A percentile compares a stretch with the other conserved stretches of the same genome.
Evolutionary conservation across 2,888 invertebrate genomes (phyloP).

Genomic region (Galerucella nymphaeae): DNA sequence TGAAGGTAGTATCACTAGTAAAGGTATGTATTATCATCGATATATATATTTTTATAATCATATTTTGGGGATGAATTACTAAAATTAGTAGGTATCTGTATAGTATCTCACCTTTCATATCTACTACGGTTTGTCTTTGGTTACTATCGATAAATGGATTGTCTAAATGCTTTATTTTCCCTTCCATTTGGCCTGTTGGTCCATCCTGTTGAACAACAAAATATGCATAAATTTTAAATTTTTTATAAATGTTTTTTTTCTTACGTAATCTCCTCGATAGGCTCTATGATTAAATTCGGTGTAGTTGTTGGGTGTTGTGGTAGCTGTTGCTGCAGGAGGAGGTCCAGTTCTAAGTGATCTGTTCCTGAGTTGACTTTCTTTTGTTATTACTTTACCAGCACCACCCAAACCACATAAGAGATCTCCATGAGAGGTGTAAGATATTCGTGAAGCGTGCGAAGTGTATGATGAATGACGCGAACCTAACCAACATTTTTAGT

Average conservation of each 20-base stretch:
- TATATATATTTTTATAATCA: too few species aligned
- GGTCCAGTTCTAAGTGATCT: slow-evolving; percentile 78
- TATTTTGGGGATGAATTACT: background rate
- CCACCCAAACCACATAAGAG: slow-evolving; percentile 78
- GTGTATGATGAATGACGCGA: slow-evolving; percentile 96
- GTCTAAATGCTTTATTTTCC: slow-evolving; percentile 86
- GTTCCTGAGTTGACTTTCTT: slow-evolving; percentile 84
- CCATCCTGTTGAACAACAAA: slow-evolving; percentile 71
- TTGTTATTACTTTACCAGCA: slow-evolving; percentile 77
- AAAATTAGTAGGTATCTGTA: background rate
- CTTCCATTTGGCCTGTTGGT: slow-evolving; percentile 81
- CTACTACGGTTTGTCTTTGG: slow-evolving; percentile 89
- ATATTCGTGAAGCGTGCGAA: slow-evolving; percentile 92
- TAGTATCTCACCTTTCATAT: slow-evolving; percentile 76
- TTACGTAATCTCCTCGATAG: slow-evolving; percentile 79
- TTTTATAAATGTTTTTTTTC: slow-evolving; percentile 53
- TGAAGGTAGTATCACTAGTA: too few species aligned
- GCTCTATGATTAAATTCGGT: slow-evolving; percentile 73
- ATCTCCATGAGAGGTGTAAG: slow-evolving; percentile 95
- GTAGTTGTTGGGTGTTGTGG: slow-evolving; percentile 66
- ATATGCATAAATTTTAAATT: slow-evolving; percentile 36
- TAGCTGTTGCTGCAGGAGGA: slow-evolving; percentile 62
- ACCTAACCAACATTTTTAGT: slow-evolving; percentile 63
- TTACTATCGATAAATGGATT: slow-evolving; percentile 90
- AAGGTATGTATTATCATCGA: too few species aligned